Evolutionary conservation across 2,797 vertebrate species (phyloP).

Genomic region (Tenualosa thibaudeaui): DNA sequence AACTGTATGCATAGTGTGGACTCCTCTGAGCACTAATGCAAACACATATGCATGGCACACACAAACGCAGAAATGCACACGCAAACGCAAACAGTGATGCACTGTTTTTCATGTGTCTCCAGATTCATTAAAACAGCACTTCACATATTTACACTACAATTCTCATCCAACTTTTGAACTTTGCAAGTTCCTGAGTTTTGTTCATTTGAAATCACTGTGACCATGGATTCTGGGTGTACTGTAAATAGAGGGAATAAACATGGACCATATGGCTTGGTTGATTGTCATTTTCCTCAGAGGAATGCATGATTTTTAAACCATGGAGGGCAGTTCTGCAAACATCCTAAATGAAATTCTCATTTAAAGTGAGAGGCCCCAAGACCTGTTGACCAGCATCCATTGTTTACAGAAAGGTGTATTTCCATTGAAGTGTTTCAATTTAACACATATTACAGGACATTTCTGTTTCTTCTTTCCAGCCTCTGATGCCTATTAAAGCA

Average conservation of each 20-base stretch:
- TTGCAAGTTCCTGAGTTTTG: neutral
- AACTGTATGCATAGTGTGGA: slow-evolving; percentile 30
- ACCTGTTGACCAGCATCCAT: too few species aligned
- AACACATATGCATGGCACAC: neutral
- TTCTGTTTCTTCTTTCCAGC: neutral
- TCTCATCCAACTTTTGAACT: neutral
- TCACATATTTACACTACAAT: neutral
- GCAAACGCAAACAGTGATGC: neutral
- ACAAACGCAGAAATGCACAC: neutral
- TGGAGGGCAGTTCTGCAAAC: neutral
- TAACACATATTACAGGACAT: neutral
- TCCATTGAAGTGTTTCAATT: neutral
- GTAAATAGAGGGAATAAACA: neutral
- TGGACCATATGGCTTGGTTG: neutral
- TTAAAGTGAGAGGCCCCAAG: neutral
- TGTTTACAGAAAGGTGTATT: neutral
- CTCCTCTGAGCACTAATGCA: neutral
- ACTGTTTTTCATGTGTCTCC: neutral
- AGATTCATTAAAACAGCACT: neutral
- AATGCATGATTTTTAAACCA: neutral
- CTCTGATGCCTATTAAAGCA: neutral
- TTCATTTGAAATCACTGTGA: neutral
- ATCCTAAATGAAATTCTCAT: neutral
- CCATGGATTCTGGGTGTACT: neutral
- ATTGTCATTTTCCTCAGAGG: neutral